phyloP scores from a whole-genome alignment of 2,797 vertebrate genomes.

The Sebastes steindachneri region DNA sequence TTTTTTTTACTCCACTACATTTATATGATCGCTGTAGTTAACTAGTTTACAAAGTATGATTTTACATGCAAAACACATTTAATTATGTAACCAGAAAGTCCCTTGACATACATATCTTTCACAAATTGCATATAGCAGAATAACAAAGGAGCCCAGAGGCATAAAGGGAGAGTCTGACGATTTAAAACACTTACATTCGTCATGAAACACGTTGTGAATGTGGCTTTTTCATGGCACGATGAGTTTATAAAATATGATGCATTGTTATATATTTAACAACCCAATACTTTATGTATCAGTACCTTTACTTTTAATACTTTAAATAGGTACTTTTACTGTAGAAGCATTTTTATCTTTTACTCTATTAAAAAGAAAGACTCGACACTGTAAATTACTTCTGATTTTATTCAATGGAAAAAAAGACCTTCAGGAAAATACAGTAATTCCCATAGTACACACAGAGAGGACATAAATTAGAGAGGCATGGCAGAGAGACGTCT shows the following conservation, averaged over 20 bases:
- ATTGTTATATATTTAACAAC: background rate
- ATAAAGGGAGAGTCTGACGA: background rate
- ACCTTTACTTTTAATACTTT: background rate
- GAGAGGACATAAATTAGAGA: slow-evolving; percentile 90
- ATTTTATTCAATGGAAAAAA: slow-evolving; percentile 90
- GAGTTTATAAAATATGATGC: background rate
- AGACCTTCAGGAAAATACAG: slow-evolving; percentile 86
- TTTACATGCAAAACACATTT: background rate
- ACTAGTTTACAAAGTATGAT: too few relatives aligned
- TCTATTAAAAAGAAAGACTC: slow-evolving; percentile 9
- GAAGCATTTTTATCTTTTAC: background rate
- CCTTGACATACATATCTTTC: background rate
- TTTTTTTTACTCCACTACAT: background rate
- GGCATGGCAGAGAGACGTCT: slow-evolving; percentile 84
- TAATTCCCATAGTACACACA: slow-evolving; percentile 91
- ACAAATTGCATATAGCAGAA: background rate
- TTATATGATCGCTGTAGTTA: background rate
- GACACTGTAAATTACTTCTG: slow-evolving; percentile 81
- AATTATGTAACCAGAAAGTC: background rate
- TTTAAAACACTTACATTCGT: background rate
- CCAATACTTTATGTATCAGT: background rate
- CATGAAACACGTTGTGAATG: background rate
- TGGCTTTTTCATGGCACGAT: background rate
- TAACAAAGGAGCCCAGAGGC: background rate
- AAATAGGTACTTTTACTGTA: background rate